Conservation (phyloP, 2,113 vertebrate species). For the Junco hyemalis region DNA sequence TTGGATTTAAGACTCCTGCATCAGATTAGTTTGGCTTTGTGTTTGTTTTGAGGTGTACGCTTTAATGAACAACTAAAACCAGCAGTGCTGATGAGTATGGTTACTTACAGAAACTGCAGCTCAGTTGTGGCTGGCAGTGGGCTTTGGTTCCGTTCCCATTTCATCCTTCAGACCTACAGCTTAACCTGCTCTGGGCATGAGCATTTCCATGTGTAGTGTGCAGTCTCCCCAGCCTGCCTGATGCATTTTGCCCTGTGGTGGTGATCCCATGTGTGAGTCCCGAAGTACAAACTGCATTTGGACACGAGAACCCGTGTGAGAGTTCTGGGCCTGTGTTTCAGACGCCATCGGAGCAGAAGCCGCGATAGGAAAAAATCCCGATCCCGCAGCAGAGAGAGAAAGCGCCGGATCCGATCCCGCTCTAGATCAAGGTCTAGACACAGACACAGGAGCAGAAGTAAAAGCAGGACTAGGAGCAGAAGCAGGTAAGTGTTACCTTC, state of each 20-base stretch:
- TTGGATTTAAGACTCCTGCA: background rate
- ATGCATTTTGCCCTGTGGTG: background rate
- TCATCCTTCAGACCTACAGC: background rate
- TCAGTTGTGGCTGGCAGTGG: background rate
- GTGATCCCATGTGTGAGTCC: background rate
- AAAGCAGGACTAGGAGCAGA: slow-evolving; percentile 89
- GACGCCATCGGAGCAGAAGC: slow-evolving; percentile 90
- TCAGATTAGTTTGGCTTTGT: background rate
- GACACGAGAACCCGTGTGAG: background rate
- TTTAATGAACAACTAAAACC: background rate
- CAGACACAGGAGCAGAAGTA: slow-evolving; percentile 87
- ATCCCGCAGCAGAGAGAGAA: slow-evolving; percentile 90
- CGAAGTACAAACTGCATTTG: background rate
- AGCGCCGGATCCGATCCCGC: slow-evolving; percentile 85
- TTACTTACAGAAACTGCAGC: background rate
- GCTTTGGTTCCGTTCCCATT: background rate
- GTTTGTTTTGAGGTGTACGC: background rate
- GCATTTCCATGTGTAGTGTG: background rate
- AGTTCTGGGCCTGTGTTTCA: slow-evolving; percentile 55
- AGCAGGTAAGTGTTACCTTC: slow-evolving; percentile 81
- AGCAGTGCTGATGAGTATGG: background rate
- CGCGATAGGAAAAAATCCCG: slow-evolving; percentile 86
- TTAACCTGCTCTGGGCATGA: background rate
- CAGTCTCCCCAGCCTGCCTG: background rate
- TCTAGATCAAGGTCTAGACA: slow-evolving; percentile 91